Conservation (phyloP, 2,888 invertebrate genomes). For the Cheilosia vulpina region DNA sequence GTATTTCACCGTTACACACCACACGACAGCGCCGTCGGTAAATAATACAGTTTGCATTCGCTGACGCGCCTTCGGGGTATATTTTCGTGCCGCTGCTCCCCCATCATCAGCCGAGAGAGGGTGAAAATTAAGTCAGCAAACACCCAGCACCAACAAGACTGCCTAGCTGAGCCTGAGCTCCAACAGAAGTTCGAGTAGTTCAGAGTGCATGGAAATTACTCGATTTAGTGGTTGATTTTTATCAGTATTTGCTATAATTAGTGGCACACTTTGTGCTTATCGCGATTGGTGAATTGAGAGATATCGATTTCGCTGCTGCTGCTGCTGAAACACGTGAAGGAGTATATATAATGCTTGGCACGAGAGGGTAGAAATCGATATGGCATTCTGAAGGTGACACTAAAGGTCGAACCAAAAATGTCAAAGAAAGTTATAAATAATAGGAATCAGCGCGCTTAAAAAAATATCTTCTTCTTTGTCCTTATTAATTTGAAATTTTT, state of each 20-base stretch:
- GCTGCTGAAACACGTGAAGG: not conserved
- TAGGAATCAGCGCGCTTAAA: not conserved
- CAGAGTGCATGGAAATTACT: constrained; percentile 34
- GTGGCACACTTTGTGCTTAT: constrained; percentile 46
- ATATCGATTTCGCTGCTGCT: constrained; percentile 13
- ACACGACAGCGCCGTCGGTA: not conserved
- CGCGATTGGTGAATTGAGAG: not conserved
- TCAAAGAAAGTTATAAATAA: not conserved
- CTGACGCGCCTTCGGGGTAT: constrained; percentile 26
- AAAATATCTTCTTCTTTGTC: not conserved
- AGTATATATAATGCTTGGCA: not conserved
- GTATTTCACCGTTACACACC: constrained; percentile 16
- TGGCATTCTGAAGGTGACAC: not conserved
- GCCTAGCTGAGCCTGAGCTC: not conserved
- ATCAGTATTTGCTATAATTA: constrained; percentile 49
- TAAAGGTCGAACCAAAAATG: not conserved
- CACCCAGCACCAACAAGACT: too few species aligned
- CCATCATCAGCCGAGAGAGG: not conserved
- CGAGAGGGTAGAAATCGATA: not conserved
- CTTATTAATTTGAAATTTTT: not conserved
- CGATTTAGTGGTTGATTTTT: constrained; percentile 34
- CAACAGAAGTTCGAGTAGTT: constrained; percentile 13
- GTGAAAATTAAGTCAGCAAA: constrained; percentile 27
- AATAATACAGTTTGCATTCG: constrained; percentile 29
- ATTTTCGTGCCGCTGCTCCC: not conserved